Evolutionary conservation across 2,113 vertebrate genomes (phyloP).

Genomic region (Bucco capensis): DNA sequence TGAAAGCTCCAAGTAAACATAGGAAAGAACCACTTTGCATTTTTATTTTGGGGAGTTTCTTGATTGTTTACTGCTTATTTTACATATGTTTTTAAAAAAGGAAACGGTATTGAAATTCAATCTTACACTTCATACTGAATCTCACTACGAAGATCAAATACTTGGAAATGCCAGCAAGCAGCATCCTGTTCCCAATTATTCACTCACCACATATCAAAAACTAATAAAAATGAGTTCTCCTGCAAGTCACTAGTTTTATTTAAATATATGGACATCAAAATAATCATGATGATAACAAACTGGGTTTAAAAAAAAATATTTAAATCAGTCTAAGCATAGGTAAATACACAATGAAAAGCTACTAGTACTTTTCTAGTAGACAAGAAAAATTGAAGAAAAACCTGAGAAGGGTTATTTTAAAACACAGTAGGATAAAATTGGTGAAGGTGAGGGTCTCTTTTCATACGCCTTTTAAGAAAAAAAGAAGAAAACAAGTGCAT

Average conservation of each 20-base stretch:
- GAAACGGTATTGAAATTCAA: not conserved
- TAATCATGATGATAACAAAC: not conserved
- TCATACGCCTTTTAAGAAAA: constrained; percentile 41
- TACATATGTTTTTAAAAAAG: not conserved
- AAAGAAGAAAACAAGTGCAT: constrained; percentile 31
- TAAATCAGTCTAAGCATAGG: not conserved
- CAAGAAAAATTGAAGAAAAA: not conserved
- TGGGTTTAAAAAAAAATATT: not conserved
- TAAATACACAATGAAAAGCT: constrained; percentile 1
- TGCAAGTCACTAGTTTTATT: not conserved
- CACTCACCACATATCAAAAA: not conserved
- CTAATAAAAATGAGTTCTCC: not conserved
- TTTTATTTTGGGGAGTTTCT: not conserved
- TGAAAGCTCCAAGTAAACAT: not conserved
- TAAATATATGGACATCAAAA: not conserved
- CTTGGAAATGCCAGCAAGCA: constrained; percentile 17
- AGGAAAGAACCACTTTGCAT: not conserved
- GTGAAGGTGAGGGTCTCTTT: not conserved
- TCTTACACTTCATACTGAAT: not conserved
- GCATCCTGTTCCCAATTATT: constrained; percentile 45
- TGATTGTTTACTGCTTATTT: not conserved
- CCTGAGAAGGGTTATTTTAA: not conserved
- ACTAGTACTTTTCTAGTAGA: not conserved
- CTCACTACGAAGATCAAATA: constrained; percentile 10
- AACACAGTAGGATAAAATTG: not conserved